phyloP scores from a whole-genome alignment of 92 coral and sea anemone species.

The Virgularia gustaviana region DNA sequence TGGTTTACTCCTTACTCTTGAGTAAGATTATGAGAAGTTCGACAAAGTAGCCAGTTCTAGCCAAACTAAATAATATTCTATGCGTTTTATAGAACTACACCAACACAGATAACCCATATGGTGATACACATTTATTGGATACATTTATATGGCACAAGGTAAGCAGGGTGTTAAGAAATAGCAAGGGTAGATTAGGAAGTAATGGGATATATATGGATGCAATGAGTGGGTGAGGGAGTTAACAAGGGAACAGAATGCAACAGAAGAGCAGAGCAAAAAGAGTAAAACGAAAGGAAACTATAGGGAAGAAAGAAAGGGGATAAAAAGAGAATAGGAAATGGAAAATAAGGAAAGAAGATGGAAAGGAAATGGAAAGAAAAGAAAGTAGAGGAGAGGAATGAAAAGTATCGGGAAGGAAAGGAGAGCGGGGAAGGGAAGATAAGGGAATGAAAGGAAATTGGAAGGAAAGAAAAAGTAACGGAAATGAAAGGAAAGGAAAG shows the following conservation, averaged over 20 bases:
- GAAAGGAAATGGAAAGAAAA: background rate
- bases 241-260: background rate
- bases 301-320: background rate
- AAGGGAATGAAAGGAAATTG: background rate
- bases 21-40: too few species aligned
- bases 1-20: too few species aligned
- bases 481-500: background rate
- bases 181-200: too few species aligned
- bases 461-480: background rate
- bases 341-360: background rate
- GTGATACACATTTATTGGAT: constrained; percentile 91
- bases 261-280: background rate
- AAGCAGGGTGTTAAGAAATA: too few species aligned
- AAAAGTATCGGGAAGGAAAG: background rate
- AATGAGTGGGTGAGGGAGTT: background rate
- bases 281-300: background rate
- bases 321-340: background rate
- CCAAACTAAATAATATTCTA: background rate
- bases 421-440: background rate
- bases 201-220: too few species aligned
- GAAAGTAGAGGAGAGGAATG: background rate
- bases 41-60: background rate
- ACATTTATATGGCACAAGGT: constrained; percentile 99
- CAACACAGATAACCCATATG: constrained; percentile 94
- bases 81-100: constrained; percentile 66